These are phyloP conservation scores for Stomorhina lunata DNA, from an alignment of 2,888 invertebrate species.

Conservation along the genomic window DNA sequence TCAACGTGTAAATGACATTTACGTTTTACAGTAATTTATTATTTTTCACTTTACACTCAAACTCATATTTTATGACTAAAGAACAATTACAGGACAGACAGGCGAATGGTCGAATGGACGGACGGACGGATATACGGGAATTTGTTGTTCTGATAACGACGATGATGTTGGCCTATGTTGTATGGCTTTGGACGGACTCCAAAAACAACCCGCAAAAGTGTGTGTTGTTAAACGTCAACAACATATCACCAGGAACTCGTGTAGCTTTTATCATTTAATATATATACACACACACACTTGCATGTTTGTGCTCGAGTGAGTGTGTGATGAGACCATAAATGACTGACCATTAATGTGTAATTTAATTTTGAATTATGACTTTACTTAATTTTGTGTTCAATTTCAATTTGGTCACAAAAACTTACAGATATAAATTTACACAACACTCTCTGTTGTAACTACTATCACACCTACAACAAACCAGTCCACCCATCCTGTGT, in stretches of 20 bases:
- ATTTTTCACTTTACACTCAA: slow-evolving; percentile 31
- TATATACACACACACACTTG: not conserved
- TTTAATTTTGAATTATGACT: slow-evolving; percentile 59
- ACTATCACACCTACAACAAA: not conserved
- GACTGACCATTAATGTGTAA: slow-evolving; percentile 51
- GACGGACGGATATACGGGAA: not conserved
- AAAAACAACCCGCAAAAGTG: slow-evolving; percentile 16
- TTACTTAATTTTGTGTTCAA: slow-evolving; percentile 40
- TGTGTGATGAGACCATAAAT: slow-evolving; percentile 14
- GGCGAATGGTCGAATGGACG: not conserved
- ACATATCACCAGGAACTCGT: slow-evolving; percentile 23
- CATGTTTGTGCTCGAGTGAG: not conserved
- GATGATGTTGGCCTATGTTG: slow-evolving; percentile 13
- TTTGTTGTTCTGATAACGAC: slow-evolving; percentile 25
- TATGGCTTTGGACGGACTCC: not conserved
- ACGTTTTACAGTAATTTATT: slow-evolving; percentile 55
- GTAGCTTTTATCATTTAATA: not conserved
- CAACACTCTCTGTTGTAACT: not conserved
- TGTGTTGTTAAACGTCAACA: slow-evolving; percentile 59
- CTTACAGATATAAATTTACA: slow-evolving; percentile 34
- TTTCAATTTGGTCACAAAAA: slow-evolving; percentile 22
- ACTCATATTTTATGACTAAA: slow-evolving; percentile 40
- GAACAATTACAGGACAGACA: slow-evolving; percentile 28
- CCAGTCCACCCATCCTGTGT: not conserved
- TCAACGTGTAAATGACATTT: slow-evolving; percentile 47